Evolutionary conservation across 2,888 invertebrate genomes (phyloP), one percentile per base, ranked within the genome.

Genomic region (Drosophila mettleri): DNA sequence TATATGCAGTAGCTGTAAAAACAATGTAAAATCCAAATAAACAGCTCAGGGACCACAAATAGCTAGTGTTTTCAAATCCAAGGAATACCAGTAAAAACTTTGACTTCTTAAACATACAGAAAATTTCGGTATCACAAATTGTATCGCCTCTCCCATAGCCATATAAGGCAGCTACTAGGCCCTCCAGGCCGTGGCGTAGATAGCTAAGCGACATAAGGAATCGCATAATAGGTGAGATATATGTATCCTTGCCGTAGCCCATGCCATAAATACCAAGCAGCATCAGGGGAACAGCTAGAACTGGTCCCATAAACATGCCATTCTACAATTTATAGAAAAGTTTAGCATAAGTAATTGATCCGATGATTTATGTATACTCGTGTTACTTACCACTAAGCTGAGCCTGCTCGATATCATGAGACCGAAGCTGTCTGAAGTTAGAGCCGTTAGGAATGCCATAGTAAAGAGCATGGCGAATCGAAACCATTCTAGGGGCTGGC

Each of bases 241-340:
- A 94, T 0, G 96, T 95, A 0, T 94, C 93, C n/a, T 94, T 93
- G 1, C 96, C 96, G 66, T 95, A 95, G 6, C 98, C 98, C 86
- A 98, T 95, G 31, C 98, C 97, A 89, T 96, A 96, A 0, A 96
- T 96, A 6, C 98, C 96, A 51, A 98, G 93, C 60, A 98, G 92
- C 94, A 98, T 96, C 12, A 98, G 93, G 0, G 98, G 98, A 6
- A 98, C 98, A 55, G 96, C 94, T 63, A 96, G 90, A 0, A 97
- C 96, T 16, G 98, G 98, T 0, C 98, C 98, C 80, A 98, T 93
- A 91, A 98, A 98, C 92, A 98, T 96, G 29, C 96, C 95, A 88
- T 97, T 97, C 97, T 97, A 92, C 10, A 93, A 59, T n/a, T 53
- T 18, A 48, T 1, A 10, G 12, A n/a, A n/a, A n/a, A n/a, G 10